Percentiles rank a stretch among this genome's conserved stretches.
These are phyloP conservation scores for Tipula confusa DNA, from an alignment of 2,888 invertebrate genomes.

Conservation along the genomic window DNA sequence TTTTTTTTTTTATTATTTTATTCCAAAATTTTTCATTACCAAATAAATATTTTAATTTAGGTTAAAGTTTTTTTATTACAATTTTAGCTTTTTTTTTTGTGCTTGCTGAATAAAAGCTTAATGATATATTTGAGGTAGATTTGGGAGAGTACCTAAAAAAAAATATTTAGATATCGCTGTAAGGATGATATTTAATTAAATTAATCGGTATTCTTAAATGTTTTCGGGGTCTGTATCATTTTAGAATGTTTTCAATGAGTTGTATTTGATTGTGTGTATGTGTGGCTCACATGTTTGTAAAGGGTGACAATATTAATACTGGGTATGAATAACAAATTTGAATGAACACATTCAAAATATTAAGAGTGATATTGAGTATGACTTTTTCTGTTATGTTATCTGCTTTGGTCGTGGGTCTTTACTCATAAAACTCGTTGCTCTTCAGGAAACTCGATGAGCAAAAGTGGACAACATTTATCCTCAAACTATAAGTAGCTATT, in stretches of 20 bases:
- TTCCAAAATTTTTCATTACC: neutral
- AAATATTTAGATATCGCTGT: neutral
- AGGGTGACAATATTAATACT: no score
- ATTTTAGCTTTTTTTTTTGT: neutral
- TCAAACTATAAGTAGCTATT: no score
- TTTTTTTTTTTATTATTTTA: neutral
- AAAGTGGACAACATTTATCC: no score
- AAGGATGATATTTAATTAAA: neutral
- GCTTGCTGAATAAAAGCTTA: neutral
- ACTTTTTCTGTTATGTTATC: no score
- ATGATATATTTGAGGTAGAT: neutral
- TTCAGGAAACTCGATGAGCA: no score
- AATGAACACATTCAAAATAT: no score
- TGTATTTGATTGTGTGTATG: neutral
- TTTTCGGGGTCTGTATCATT: neutral
- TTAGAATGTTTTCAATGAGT: neutral
- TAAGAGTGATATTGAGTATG: no score
- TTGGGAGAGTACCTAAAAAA: neutral
- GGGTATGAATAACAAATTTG: no score
- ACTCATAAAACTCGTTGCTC: no score
- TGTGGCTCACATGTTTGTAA: no score
- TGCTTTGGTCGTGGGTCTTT: no score
- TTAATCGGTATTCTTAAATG: neutral
- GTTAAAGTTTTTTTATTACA: conserved; percentile 25
- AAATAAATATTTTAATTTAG: conserved; percentile 12